These are phyloP conservation scores for Eupithecia subfuscata DNA, from an alignment of 2,888 invertebrate genomes.

Conservation along the genomic window DNA sequence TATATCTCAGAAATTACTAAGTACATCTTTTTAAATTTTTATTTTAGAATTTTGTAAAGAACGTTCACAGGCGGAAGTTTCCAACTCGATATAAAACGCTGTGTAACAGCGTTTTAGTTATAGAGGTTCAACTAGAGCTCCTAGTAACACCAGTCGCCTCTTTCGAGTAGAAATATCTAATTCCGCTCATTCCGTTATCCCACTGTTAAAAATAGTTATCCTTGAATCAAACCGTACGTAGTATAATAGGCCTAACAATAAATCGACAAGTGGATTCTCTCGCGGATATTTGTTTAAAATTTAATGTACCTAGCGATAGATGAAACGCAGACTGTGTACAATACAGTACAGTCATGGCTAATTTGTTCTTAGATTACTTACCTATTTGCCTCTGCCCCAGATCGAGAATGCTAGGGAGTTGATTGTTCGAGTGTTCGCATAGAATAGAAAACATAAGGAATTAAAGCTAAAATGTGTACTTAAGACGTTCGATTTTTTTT, in stretches of 20 bases:
- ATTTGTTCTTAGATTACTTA: neutral
- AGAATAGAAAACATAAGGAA: neutral
- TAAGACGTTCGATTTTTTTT: too few relatives aligned
- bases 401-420: too few relatives aligned
- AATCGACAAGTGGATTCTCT: neutral
- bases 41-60: too few relatives aligned
- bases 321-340: neutral
- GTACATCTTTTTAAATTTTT: too few relatives aligned
- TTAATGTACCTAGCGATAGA: neutral
- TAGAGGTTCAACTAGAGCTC: too few relatives aligned
- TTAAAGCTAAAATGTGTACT: too few relatives aligned
- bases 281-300: constrained; percentile 1
- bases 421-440: neutral
- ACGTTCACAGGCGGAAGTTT: too few relatives aligned
- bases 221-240: neutral
- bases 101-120: too few relatives aligned
- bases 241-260: neutral
- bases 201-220: neutral
- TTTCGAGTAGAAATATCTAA: neutral
- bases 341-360: neutral
- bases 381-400: neutral
- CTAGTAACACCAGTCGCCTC: neutral
- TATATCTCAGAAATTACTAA: too few relatives aligned
- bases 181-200: neutral
- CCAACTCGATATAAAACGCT: too few relatives aligned